These are phyloP conservation scores for Epinephelus malabaricus DNA, from an alignment of 2,797 vertebrate species.

Conservation along the genomic window DNA sequence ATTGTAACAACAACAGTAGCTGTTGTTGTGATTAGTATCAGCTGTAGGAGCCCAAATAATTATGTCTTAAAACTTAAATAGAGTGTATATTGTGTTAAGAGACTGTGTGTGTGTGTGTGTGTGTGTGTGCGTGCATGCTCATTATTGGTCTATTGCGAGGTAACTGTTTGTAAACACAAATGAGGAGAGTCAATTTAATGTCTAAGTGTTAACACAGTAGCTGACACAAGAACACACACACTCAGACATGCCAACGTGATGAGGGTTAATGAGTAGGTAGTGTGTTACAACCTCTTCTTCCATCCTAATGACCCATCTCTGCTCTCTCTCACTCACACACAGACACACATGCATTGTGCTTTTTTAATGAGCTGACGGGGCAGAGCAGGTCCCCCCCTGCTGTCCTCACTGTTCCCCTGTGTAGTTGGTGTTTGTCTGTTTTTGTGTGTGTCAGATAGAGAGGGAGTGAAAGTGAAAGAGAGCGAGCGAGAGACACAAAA, in stretches of 20 bases:
- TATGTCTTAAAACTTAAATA: constrained; percentile 58
- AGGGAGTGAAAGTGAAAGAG: constrained; percentile 30
- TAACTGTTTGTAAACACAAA: constrained; percentile 56
- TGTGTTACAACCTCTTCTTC: constrained; percentile 68
- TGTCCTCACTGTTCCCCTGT: constrained; percentile 63
- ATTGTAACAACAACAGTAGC: constrained; percentile 68
- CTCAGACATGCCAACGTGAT: constrained; percentile 52
- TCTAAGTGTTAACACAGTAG: constrained; percentile 48
- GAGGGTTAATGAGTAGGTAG: constrained; percentile 71
- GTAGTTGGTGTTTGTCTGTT: constrained; percentile 50
- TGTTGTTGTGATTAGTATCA: constrained; percentile 61
- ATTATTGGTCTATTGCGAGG: constrained; percentile 40
- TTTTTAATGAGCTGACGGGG: constrained; percentile 76
- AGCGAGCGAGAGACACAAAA: constrained; percentile 27
- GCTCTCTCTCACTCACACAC: constrained; percentile 11
- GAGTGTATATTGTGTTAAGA: constrained; percentile 36
- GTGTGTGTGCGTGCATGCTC: not conserved
- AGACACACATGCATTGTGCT: constrained; percentile 46
- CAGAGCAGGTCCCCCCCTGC: constrained; percentile 61
- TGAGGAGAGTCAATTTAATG: constrained; percentile 49
- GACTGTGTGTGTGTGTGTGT: not conserved
- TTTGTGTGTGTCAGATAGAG: constrained; percentile 19
- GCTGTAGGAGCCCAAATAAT: constrained; percentile 52
- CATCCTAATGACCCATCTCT: constrained; percentile 66
- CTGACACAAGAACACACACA: constrained; percentile 44